phyloP scores from a whole-genome alignment of 2,797 vertebrate species.

The Anisognathus igniventris region DNA sequence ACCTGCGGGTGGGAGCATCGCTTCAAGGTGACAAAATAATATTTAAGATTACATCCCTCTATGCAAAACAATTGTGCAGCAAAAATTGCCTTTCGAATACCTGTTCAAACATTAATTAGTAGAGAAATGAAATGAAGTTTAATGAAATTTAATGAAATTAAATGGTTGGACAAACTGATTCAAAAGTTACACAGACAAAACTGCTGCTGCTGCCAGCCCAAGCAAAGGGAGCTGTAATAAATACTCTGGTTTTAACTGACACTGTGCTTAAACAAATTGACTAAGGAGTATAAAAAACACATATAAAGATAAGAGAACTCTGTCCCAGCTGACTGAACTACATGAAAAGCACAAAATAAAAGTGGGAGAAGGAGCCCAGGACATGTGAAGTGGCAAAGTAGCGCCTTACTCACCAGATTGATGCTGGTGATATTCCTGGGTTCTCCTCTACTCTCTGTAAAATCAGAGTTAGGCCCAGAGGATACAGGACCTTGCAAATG shows the following conservation, averaged over 20 bases:
- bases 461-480: not conserved
- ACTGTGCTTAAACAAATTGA: not conserved
- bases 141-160: not conserved
- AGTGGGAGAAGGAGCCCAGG: not conserved
- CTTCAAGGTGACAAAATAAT: not conserved
- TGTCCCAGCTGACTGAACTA: not conserved
- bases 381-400: not conserved
- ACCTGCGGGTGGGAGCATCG: not conserved
- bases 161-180: not conserved
- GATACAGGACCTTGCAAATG: not conserved
- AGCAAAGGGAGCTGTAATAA: not conserved
- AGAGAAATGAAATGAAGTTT: not conserved
- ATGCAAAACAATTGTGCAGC: not conserved
- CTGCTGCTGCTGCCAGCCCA: not conserved
- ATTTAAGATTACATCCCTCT: not conserved
- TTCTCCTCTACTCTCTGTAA: not conserved
- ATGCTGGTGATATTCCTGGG: not conserved
- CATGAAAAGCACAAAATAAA: not conserved
- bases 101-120: not conserved
- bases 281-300: not conserved
- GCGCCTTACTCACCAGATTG: not conserved
- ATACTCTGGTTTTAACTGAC: rapidly evolving
- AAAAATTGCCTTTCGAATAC: not conserved
- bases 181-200: not conserved
- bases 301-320: not conserved